Conservation (phyloP, 2,888 invertebrate species). For the Oxyscelio sp. region DNA sequence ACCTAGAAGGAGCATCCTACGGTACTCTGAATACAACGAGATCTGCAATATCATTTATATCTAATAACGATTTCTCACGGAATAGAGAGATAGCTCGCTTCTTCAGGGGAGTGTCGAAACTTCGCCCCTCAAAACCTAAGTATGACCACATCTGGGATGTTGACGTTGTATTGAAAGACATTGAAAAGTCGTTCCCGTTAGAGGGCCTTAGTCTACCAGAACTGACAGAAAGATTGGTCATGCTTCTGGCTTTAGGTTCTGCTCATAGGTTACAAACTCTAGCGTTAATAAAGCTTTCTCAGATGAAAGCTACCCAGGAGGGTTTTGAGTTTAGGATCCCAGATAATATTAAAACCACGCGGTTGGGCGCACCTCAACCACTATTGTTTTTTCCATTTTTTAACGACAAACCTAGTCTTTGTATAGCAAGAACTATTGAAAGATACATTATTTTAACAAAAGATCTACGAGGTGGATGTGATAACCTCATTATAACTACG, state of each 20-base stretch:
- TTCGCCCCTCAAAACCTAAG: slow-evolving; percentile 46
- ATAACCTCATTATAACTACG: slow-evolving; percentile 27
- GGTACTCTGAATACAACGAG: slow-evolving; percentile 63
- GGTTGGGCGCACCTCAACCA: slow-evolving; percentile 40
- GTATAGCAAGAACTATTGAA: slow-evolving; percentile 35
- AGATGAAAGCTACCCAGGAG: background rate
- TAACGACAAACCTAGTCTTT: slow-evolving; percentile 12
- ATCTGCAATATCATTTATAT: slow-evolving; percentile 58
- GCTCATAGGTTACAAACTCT: slow-evolving; percentile 58
- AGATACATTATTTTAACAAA: background rate
- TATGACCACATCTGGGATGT: slow-evolving; percentile 62
- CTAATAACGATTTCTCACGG: slow-evolving; percentile 31
- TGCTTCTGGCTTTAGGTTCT: slow-evolving; percentile 46
- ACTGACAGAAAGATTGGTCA: slow-evolving; percentile 38
- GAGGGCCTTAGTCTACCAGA: slow-evolving; percentile 4
- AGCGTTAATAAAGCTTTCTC: slow-evolving; percentile 38
- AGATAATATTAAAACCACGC: slow-evolving; percentile 47
- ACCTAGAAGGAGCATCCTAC: slow-evolving; percentile 45
- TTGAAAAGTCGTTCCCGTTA: slow-evolving; percentile 25
- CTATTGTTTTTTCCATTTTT: slow-evolving; percentile 35
- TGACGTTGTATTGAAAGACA: slow-evolving; percentile 24
- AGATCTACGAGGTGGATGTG: background rate
- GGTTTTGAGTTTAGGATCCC: slow-evolving; percentile 36
- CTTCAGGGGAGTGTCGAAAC: slow-evolving; percentile 49
- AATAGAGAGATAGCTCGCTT: slow-evolving; percentile 32